phyloP scores from a whole-genome alignment of 2,888 invertebrate genomes.

The Deilephila elpenor region DNA sequence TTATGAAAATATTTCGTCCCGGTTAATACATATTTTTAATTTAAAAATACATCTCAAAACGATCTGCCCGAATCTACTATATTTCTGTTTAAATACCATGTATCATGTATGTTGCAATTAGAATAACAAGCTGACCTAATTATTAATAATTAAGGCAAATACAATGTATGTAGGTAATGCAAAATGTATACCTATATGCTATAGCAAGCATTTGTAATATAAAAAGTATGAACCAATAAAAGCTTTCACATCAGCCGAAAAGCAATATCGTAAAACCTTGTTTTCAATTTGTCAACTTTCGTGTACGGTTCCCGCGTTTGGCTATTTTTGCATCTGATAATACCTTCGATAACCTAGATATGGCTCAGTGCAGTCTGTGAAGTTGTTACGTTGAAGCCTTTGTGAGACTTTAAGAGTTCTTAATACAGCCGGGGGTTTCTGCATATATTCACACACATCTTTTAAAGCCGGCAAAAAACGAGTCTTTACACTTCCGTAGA shows the following conservation, averaged over 20 bases:
- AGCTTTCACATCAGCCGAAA: background rate
- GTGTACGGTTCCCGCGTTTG: background rate
- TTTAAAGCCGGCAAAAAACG: background rate
- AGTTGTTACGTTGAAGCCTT: background rate
- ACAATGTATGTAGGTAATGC: too few species aligned
- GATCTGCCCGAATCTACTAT: too few species aligned
- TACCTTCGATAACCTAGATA: background rate
- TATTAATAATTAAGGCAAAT: too few species aligned
- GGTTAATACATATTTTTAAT: too few species aligned
- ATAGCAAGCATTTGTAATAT: background rate
- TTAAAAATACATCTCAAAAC: too few species aligned
- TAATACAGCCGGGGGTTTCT: background rate
- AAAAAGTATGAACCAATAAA: background rate
- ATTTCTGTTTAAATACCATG: too few species aligned
- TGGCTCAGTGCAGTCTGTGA: background rate
- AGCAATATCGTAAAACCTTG: background rate
- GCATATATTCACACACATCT: background rate
- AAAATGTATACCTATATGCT: too few species aligned
- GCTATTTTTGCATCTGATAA: background rate
- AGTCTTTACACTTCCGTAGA: background rate
- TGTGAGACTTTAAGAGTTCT: background rate
- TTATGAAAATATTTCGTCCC: too few species aligned
- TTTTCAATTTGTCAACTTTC: background rate
- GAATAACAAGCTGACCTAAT: too few species aligned
- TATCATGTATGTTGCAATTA: too few species aligned